phyloP scores from a whole-genome alignment of 2,888 invertebrate genomes.

The Eurois occulta region DNA sequence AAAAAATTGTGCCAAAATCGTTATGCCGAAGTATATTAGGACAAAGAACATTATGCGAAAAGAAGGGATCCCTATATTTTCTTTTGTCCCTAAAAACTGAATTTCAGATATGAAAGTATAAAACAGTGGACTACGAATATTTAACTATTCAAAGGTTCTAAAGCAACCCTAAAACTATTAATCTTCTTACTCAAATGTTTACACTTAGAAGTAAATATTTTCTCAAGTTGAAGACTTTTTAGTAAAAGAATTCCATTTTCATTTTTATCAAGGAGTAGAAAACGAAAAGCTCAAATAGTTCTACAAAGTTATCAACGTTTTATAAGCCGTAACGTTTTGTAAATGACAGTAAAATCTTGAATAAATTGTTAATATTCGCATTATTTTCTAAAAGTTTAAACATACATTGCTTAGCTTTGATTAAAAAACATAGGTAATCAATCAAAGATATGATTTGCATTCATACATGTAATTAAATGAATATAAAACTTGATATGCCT shows the following conservation, averaged over 20 bases:
- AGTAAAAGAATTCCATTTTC: neutral
- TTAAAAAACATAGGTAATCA: conserved; percentile 5
- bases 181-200: neutral
- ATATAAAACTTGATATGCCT: conserved; percentile 16
- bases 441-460: conserved; percentile 9
- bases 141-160: neutral
- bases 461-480: neutral
- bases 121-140: neutral
- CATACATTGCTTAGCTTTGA: neutral
- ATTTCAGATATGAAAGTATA: too few species aligned
- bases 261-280: neutral
- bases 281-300: neutral
- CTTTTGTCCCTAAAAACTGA: neutral
- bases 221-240: neutral
- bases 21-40: too few species aligned
- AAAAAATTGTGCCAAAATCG: too few species aligned
- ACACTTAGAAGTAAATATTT: neutral
- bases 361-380: neutral
- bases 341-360: neutral
- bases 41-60: too few species aligned
- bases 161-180: neutral
- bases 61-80: too few species aligned
- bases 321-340: too few species aligned
- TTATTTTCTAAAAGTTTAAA: neutral
- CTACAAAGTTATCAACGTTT: neutral